Conservation (phyloP, 2,888 invertebrate genomes). For the Odontocolon sp. region DNA sequence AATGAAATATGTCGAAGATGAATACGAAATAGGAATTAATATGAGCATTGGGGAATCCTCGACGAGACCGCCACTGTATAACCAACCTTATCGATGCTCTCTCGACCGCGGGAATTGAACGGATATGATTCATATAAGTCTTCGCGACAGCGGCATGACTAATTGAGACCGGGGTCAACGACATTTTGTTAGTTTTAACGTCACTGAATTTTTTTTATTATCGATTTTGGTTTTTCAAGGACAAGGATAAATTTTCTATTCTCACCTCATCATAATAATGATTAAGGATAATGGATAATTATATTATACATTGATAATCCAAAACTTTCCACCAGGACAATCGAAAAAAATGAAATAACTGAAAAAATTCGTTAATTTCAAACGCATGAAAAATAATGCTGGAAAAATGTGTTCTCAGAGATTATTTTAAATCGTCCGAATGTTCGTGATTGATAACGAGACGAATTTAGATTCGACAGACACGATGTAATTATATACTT, state of each 20-base stretch:
- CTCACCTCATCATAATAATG: not conserved
- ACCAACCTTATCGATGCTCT: slow-evolving; percentile 44
- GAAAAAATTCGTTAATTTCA: too few species aligned
- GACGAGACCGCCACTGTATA: not conserved
- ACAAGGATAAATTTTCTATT: not conserved
- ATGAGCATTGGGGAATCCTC: slow-evolving; percentile 23
- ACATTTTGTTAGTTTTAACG: slow-evolving; percentile 28
- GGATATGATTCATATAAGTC: slow-evolving; percentile 58
- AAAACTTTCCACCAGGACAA: too few species aligned
- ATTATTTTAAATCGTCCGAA: not conserved
- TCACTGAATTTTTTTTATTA: slow-evolving; percentile 1
- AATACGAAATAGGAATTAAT: not conserved
- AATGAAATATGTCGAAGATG: slow-evolving; percentile 13
- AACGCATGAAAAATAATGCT: not conserved
- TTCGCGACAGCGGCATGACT: slow-evolving; percentile 47
- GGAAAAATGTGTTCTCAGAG: not conserved
- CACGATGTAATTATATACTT: not conserved
- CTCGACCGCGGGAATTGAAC: slow-evolving; percentile 34
- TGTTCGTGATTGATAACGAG: not conserved
- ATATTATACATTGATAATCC: too few species aligned
- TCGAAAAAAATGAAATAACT: too few species aligned
- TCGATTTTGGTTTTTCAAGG: not conserved
- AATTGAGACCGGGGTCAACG: slow-evolving; percentile 50
- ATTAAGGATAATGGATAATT: too few species aligned
- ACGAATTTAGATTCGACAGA: not conserved